Evolutionary conservation across 2,797 vertebrate genomes (phyloP), one percentile per base, ranked within the genome.

Genomic region (Botia almorhae): DNA sequence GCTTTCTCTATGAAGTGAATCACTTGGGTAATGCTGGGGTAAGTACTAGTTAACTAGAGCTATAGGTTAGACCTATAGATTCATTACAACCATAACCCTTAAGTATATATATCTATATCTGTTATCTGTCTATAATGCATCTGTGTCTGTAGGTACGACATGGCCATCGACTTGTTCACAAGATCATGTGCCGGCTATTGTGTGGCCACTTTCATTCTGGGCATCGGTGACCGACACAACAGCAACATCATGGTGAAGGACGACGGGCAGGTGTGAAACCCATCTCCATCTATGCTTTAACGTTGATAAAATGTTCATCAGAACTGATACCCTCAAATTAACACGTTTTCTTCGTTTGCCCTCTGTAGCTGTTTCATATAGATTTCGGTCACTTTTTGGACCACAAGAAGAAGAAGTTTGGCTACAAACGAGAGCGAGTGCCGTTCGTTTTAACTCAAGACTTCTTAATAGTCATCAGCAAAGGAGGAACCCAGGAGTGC

Each of bases 221-320:
- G 95, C 48, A 96, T 96, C 7, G 95, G 95, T 51, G 94, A 95
- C 89, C 85, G 95, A 53, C 95, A 96, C 90, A 96, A 95, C 90
- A 95, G 94, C 88, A 96, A 96, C 91, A 95, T 96, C 58, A 96
- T 96, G 95, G 94, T 96, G 64, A 95, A 96, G 87, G 94, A 95
- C 0, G 93, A 96, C 6, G 95, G 95, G 75, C 95, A 96, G 94
- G 95, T 95, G 87, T 43, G 75, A 2, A 53, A 26, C 23, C 23
- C 23, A 26, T 26, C 23, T 26, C 23, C 23, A 26, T 26, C 2
- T 26, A 26, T 26, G 23, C 23, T 26, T 26, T 26, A 26, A 26
- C 23, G 23, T 26, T 26, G 23, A 26, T 33, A 19, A 29, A 3
- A n/a, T 10, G 11, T 12, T 12, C 16, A 6, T 50, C 7, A 0